Base-by-base conservation (phyloP, 2,888 invertebrate genomes). In the Phorcus lineatus region DNA sequence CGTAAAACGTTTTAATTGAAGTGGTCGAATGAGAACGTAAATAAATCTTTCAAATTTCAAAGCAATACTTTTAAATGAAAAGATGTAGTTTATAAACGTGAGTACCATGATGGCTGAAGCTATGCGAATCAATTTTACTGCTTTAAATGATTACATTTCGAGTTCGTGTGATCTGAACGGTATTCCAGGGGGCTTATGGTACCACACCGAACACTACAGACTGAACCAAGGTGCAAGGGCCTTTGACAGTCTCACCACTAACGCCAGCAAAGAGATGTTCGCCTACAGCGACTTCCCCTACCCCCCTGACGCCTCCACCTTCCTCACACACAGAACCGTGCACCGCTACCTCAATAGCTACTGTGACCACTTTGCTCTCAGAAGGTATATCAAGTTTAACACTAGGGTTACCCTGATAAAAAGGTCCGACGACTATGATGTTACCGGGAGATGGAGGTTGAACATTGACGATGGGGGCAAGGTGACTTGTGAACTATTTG, bases 361-460 rank as follows among this genome's bases (percentile, higher is more conserved):
- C 52, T 40, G 24, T 24, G 9, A 52, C 24, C n/a, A 53, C 13
- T 74, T 74, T 17, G 19, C 22, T 24, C 53, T 74, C 24, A n/a
- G 53, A 17, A 11, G 53, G 22, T 74, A 74, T 24, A 74, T 74
- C 52, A 47, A 74, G 7, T 74, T 74, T 52, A 74, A 52, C 19
- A 53, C 74, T 9, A 11, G 22, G 36, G 28, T 52, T 19, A 19
- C 17, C 47, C 6, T 52, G n/a, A 81, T 87, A 11, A 80, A 84
- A 66, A 85, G 85, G 70, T 83, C 86, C 1, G 87, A 87, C 13
- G 87, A 91, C 80, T 91, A 90, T 78, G 86, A 85, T 2, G 82
- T 87, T 3, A 89, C 85, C 22, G 91, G 91, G 1, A 83, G 85
- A 78, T 92, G 92, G 92, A 81, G 84, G 4, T 85, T 91, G 0